phyloP scores from a whole-genome alignment of 2,797 vertebrate species.

The Tapera naevia region DNA sequence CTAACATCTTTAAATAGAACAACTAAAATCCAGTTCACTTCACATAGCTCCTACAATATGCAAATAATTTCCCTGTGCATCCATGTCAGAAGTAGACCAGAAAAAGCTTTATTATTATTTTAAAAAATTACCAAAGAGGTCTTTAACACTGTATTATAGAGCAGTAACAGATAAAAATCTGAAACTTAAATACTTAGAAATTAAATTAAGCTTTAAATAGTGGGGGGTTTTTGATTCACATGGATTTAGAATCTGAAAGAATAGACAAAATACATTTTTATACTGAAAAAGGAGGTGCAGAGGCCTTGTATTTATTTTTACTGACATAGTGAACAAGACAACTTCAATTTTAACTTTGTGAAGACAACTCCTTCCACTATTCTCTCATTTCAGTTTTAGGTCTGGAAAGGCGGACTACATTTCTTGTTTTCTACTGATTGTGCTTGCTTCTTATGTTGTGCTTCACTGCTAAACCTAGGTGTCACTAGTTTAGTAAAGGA shows the following conservation, averaged over 20 bases:
- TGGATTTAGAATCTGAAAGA: background rate
- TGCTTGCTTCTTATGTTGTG: background rate
- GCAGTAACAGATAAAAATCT: background rate
- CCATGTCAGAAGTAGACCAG: background rate
- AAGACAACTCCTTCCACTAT: background rate
- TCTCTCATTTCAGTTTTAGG: background rate
- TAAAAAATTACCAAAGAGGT: background rate
- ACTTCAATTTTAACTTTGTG: background rate
- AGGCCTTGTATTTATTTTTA: background rate
- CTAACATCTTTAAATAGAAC: background rate
- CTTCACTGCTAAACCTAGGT: background rate
- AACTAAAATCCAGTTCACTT: background rate
- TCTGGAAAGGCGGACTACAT: background rate
- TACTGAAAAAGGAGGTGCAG: background rate
- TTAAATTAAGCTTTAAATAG: background rate
- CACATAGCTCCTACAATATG: background rate
- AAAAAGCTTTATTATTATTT: background rate
- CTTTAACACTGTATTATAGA: background rate
- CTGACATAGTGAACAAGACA: background rate
- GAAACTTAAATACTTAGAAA: background rate
- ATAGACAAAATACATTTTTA: background rate
- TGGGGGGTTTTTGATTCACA: background rate
- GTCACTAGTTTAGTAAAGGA: background rate
- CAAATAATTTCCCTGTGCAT: background rate
- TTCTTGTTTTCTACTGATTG: background rate